Evolutionary conservation across 2,797 vertebrate genomes (phyloP), one percentile per base, ranked within the genome.

Genomic region (Brachymystax lenok): DNA sequence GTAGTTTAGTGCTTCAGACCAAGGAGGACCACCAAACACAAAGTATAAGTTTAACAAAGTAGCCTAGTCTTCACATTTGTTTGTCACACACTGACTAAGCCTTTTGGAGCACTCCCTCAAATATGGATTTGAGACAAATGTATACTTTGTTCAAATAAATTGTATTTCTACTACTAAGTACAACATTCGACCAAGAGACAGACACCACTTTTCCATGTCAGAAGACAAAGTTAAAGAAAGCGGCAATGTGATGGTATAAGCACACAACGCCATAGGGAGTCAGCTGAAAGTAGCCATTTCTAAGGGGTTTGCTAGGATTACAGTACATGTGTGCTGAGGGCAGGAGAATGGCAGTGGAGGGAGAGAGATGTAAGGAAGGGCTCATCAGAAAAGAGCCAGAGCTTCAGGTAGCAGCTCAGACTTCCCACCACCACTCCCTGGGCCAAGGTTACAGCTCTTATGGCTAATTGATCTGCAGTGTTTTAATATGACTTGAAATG

Each of bases 41-140:
- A 89, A 91, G 86, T 86, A 86, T 87, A 87, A 89, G 90, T 89
- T 84, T 84, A 87, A 82, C 87, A 88, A 74, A 81, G 88, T 87
- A 87, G 88, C 87, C 80, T 88, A 86, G 88, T 87, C 80, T 89
- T 74, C 68, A 46, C 64, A 69, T 33, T 56, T 56, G 64, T 46
- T 28, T 27, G 71, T 69, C 46, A 77, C 77, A 84, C 75, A 7
- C 75, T 52, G 79, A 77, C 77, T 85, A 81, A 86, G 79, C 64
- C 64, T 30, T 67, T 24, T 63, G 21, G 5, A 63, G 59, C 59
- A 24, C 59, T 27, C 24, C 59, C 24, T 10, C 12, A 27, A 63
- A 63, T 24, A n/a, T 24, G 21, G 66, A 16, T 33, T 17, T 16
- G 30, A 33, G 66, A 17, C 28, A 30, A 33, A 68, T 33, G 12